Percentiles rank a stretch among this genome's conserved stretches.
Evolutionary conservation across 2,888 invertebrate species (phyloP).

Genomic region (Drosophila flavopinicola): DNA sequence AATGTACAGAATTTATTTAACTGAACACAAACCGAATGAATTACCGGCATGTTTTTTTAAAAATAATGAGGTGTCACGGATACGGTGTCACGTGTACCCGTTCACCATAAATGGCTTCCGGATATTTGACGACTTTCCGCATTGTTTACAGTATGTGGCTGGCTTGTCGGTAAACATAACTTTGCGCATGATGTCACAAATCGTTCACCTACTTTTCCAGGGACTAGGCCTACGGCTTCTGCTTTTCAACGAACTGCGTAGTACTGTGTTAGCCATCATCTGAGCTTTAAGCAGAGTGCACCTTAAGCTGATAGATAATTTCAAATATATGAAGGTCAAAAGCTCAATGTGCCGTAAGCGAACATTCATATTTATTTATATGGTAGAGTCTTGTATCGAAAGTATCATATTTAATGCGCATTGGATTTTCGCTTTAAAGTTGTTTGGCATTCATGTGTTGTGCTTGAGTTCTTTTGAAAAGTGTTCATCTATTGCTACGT

Average conservation of each 20-base stretch:
- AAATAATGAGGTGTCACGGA: too few species aligned
- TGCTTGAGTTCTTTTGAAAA: slow-evolving; percentile 5
- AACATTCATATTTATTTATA: slow-evolving; percentile 14
- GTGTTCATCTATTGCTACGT: too few species aligned
- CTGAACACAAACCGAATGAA: too few species aligned
- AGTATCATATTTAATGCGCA: neutral
- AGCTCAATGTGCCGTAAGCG: neutral
- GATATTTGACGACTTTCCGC: slow-evolving; percentile 41
- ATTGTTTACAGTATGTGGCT: slow-evolving; percentile 13
- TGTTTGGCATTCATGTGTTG: neutral
- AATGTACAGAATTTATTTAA: too few species aligned
- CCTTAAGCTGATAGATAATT: slow-evolving; percentile 4
- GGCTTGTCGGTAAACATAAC: slow-evolving; percentile 5
- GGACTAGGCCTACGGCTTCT: slow-evolving; percentile 3
- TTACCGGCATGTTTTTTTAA: too few species aligned
- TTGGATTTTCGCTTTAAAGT: too few species aligned
- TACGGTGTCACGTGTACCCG: too few species aligned
- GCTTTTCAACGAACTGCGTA: slow-evolving; percentile 12
- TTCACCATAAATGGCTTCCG: slow-evolving; percentile 20
- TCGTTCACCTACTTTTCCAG: slow-evolving; percentile 11
- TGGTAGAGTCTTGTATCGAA: neutral
- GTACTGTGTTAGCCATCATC: neutral
- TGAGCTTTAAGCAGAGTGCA: slow-evolving; percentile 17
- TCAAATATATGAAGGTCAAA: slow-evolving; percentile 10
- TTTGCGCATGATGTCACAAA: slow-evolving; percentile 28